Conservation (phyloP, 2,797 vertebrate species). For the Cryptoprocta ferox region DNA sequence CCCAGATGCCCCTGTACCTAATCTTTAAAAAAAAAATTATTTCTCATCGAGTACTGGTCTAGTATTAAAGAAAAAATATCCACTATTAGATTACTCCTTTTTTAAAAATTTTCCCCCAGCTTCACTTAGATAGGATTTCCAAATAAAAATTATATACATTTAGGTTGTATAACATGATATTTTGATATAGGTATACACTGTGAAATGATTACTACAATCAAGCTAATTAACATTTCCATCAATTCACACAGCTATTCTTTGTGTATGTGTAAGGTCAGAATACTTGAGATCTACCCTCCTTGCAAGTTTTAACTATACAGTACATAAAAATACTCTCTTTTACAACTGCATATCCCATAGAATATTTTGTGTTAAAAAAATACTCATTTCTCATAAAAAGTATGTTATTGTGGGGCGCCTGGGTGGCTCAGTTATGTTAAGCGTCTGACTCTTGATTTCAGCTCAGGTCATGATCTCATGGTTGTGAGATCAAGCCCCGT, state of each 20-base stretch:
- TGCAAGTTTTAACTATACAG: not conserved
- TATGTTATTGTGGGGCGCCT: no score
- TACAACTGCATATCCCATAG: not conserved
- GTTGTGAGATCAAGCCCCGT: no score
- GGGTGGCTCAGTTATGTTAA: no score
- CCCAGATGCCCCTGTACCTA: not conserved
- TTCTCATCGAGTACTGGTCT: not conserved
- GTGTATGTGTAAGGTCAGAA: not conserved
- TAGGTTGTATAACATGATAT: not conserved
- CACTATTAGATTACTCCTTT: not conserved
- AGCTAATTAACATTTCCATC: not conserved
- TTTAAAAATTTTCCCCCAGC: not conserved
- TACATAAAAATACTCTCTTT: not conserved
- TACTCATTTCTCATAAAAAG: not conserved
- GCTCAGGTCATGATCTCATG: no score
- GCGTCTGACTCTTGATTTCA: no score
- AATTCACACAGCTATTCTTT: not conserved
- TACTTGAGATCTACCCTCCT: not conserved
- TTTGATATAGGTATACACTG: not conserved
- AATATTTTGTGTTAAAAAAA: slow-evolving; percentile 2
- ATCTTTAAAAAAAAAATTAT: not conserved
- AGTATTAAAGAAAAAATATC: not conserved
- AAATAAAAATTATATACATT: not conserved
- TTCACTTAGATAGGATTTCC: not conserved
- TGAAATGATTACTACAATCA: not conserved